Evolutionary conservation across 2,113 vertebrate genomes (phyloP), one percentile per base, ranked within the genome.

Genomic region (Eptesicus fuscus): DNA sequence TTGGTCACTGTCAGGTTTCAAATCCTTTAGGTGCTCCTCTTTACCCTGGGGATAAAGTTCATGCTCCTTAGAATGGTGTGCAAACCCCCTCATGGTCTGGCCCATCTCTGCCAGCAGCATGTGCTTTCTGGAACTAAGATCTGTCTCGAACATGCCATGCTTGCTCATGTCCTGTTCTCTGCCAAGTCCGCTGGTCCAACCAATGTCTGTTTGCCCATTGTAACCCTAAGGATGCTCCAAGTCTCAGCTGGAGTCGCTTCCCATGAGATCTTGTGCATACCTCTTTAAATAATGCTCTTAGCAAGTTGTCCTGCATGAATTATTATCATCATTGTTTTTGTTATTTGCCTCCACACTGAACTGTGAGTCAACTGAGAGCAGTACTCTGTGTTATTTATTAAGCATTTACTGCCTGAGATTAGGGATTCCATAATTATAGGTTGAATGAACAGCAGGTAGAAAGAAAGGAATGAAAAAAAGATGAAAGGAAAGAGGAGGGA

Each of bases 31-130:
- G 13, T 28, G 4, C 37, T 59, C 18, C 51, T 76, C 63, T 88
- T 49, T 77, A 5, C 30, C 18, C 18, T 56, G 23, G 47, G 4
- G 59, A 63, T 28, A 77, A 93, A 78, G 10, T 12, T 18, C 40
- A 37, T 25, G 32, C 23, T 59, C 20, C 67, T 30, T 13, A 44
- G 40, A n/a, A 4, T 32, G 16, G 35, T 18, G 2, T 5, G 2
- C 17, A 42, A 9, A 11, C 4, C 9, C 16, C 28, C 10, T 32
- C 6, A 0, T 7, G 80, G 4, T 7, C 17, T 32, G 77, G 32
- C 32, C 18, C 9, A 2, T 35, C 44, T 56, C 30, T 42, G 30
- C 23, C 56, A 47, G 69, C 42, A 28, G 40, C 59, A 13, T 0
- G 0, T 51, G 9, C 22, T 79, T 42, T 9, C 14, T 4, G 17